phyloP scores from a whole-genome alignment of 37 sponge, comb jelly and placozoan species.

The Spongia lamella region DNA sequence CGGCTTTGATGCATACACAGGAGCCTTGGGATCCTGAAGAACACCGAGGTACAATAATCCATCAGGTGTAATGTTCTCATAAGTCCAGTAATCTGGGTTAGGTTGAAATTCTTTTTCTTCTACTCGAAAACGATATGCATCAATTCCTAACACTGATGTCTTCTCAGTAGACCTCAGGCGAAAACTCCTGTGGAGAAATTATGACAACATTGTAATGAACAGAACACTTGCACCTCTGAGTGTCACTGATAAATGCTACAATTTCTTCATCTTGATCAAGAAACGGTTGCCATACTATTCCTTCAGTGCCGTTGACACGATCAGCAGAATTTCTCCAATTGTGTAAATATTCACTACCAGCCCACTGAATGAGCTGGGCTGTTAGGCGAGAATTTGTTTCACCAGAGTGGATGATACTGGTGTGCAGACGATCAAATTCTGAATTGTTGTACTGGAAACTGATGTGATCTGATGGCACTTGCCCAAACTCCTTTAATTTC shows the following conservation, averaged over 20 bases:
- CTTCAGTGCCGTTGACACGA: conserved; percentile 78
- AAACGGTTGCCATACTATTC: conserved; percentile 76
- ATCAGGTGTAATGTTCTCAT: conserved; percentile 66
- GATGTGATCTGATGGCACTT: conserved; percentile 13
- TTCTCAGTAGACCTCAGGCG: conserved; percentile 36
- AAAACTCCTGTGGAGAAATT: conserved; percentile 12
- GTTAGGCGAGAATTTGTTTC: conserved; percentile 31
- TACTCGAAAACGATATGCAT: conserved; percentile 52
- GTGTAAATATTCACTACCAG: conserved; percentile 23
- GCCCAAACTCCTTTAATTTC: conserved; percentile 12
- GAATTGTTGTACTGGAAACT: conserved; percentile 60
- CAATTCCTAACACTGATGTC: conserved; percentile 40
- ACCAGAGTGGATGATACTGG: conserved; percentile 71
- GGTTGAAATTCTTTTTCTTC: conserved; percentile 37
- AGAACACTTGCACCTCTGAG: conserved; percentile 34
- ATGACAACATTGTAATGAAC: too few relatives aligned
- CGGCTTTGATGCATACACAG: conserved; percentile 80
- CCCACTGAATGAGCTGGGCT: conserved; percentile 73
- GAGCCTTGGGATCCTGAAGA: conserved; percentile 38
- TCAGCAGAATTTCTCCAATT: conserved; percentile 38
- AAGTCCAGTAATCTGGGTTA: conserved; percentile 34
- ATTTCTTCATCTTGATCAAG: conserved; percentile 63
- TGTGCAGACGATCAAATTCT: conserved; percentile 12
- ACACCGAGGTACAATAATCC: conserved; percentile 75
- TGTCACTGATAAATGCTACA: conserved; percentile 68